These are phyloP conservation scores for Smittia aterrima DNA, from an alignment of 2,888 invertebrate species.

Conservation along the genomic window DNA sequence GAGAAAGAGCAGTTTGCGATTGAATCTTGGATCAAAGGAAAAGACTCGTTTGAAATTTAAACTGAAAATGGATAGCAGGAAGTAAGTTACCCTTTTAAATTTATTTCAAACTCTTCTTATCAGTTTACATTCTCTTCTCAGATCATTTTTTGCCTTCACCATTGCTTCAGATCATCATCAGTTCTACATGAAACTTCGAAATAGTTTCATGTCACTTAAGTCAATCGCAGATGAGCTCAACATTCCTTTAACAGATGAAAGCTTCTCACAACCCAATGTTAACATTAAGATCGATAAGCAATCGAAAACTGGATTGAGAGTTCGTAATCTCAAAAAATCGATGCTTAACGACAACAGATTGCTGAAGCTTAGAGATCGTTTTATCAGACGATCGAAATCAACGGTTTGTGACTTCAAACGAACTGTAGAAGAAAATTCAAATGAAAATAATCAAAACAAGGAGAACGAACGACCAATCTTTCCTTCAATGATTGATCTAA, in stretches of 20 bases:
- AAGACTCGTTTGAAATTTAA: conserved; percentile 68
- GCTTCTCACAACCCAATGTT: not conserved
- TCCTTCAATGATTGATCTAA: conserved; percentile 34
- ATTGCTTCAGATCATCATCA: conserved; percentile 76
- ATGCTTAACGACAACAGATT: conserved; percentile 45
- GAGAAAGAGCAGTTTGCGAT: conserved; percentile 55
- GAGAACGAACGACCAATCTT: conserved; percentile 65
- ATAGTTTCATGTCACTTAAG: conserved; percentile 67
- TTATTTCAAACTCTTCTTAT: conserved; percentile 7
- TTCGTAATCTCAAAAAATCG: conserved; percentile 45
- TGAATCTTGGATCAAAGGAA: conserved; percentile 55
- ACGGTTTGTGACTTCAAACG: conserved; percentile 47
- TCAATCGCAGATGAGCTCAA: conserved; percentile 63
- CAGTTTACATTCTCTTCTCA: conserved; percentile 43
- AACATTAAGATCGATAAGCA: conserved; percentile 43
- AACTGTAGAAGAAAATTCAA: conserved; percentile 50
- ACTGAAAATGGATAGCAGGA: conserved; percentile 70
- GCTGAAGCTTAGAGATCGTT: conserved; percentile 44
- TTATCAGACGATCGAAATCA: conserved; percentile 45
- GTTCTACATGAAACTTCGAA: conserved; percentile 69
- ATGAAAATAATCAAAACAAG: conserved; percentile 63
- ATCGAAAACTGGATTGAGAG: conserved; percentile 43
- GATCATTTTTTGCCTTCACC: conserved; percentile 69
- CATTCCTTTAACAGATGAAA: conserved; percentile 54
- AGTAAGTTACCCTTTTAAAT: conserved; percentile 54